Percentiles rank a stretch among this genome's conserved stretches.
Evolutionary conservation across 92 coral and sea anemone species (phyloP).

Genomic region (Pocillopora grandis): DNA sequence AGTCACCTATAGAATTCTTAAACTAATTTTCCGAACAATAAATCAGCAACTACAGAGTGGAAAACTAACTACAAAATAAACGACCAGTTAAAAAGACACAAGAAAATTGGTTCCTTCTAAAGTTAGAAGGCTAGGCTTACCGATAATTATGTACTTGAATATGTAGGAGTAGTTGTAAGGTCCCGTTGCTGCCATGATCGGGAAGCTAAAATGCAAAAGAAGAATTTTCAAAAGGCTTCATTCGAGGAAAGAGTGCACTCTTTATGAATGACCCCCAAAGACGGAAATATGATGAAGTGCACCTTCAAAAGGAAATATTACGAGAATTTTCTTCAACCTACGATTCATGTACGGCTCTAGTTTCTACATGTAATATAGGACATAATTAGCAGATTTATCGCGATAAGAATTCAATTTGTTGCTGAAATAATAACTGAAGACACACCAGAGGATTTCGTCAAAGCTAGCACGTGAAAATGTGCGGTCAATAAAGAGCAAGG

Average conservation of each 20-base stretch:
- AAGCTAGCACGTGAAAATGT: conserved; percentile 31
- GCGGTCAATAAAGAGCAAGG: conserved; percentile 23
- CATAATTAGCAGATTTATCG: background rate
- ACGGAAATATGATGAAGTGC: background rate
- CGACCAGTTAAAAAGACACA: background rate
- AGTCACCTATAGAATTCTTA: background rate
- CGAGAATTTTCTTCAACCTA: background rate
- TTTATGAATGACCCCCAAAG: background rate
- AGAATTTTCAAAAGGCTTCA: background rate
- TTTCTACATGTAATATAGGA: background rate
- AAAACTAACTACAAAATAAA: background rate
- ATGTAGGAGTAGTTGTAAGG: conserved; percentile 99
- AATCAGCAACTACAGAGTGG: background rate
- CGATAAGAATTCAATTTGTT: background rate
- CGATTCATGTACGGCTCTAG: background rate
- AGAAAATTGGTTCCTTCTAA: background rate
- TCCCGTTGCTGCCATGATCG: conserved; percentile 98
- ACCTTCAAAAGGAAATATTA: background rate
- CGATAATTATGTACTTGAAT: conserved; percentile 98
- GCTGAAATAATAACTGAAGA: background rate
- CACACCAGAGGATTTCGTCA: background rate
- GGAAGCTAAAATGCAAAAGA: conserved; percentile 40
- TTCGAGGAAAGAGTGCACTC: background rate
- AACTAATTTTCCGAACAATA: background rate
- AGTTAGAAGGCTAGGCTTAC: conserved; percentile 45